Evolutionary conservation across 2,888 invertebrate genomes (phyloP).

Genomic region (Spisula solida): DNA sequence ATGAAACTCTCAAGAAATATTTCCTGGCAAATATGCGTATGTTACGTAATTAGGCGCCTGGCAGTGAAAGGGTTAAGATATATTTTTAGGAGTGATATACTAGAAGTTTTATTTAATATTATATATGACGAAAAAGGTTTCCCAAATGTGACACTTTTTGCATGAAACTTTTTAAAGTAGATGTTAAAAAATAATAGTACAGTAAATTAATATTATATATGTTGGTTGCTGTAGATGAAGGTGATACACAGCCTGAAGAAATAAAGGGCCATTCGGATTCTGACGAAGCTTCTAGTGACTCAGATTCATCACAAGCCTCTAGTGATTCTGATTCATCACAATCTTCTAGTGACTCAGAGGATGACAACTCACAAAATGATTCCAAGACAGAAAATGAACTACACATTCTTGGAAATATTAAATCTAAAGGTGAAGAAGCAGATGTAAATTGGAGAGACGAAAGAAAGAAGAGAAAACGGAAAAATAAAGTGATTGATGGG

Average conservation of each 20-base stretch:
- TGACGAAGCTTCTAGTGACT: slow-evolving; percentile 41
- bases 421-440: slow-evolving; percentile 62
- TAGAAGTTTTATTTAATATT: too few relatives aligned
- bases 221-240: background rate
- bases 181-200: too few relatives aligned
- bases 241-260: slow-evolving; percentile 26
- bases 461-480: slow-evolving; percentile 83
- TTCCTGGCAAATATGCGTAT: too few relatives aligned
- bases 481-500: slow-evolving; percentile 68
- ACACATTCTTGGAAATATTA: slow-evolving; percentile 78
- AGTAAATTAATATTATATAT: too few relatives aligned
- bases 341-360: slow-evolving; percentile 42
- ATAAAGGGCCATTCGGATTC: slow-evolving; percentile 40
- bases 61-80: too few relatives aligned
- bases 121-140: too few relatives aligned
- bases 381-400: slow-evolving; percentile 68
- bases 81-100: too few relatives aligned
- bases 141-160: too few relatives aligned
- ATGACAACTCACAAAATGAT: slow-evolving; percentile 18
- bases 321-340: slow-evolving; percentile 32
- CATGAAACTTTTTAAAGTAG: too few relatives aligned
- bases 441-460: slow-evolving; percentile 53
- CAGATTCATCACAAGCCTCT: slow-evolving; percentile 21
- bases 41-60: too few relatives aligned
- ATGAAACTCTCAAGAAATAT: too few relatives aligned